phyloP scores from a whole-genome alignment of 2,888 invertebrate species.

The Clistopyga incitator region DNA sequence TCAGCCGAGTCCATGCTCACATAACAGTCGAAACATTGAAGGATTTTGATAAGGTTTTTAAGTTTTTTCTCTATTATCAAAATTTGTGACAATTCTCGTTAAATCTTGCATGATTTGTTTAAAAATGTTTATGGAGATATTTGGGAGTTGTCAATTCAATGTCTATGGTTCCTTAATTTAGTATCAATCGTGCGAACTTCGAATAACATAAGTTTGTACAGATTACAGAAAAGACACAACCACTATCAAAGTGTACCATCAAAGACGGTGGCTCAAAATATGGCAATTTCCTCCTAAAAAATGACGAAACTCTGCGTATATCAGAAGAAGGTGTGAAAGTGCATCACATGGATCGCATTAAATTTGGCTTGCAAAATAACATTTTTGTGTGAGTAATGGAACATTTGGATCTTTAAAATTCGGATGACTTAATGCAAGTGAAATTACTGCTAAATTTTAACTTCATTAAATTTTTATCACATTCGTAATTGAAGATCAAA shows the following conservation, averaged over 20 bases:
- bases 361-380: conserved; percentile 52
- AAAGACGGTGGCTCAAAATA: conserved; percentile 53
- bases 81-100: neutral
- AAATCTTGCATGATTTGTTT: neutral
- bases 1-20: conserved; percentile 59
- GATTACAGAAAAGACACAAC: conserved; percentile 32
- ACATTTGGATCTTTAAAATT: neutral
- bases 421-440: neutral
- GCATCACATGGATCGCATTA: conserved; percentile 41
- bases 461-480: neutral
- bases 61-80: neutral
- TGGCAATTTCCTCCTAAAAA: conserved; percentile 44
- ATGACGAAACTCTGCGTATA: neutral
- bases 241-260: conserved; percentile 45
- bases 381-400: conserved; percentile 49
- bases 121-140: neutral
- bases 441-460: neutral
- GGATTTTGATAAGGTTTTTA: neutral
- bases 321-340: conserved; percentile 26
- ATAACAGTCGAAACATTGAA: conserved; percentile 34
- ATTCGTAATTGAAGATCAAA: neutral
- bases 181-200: neutral
- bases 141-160: neutral
- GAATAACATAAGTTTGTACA: neutral
- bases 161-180: too few species aligned